Evolutionary conservation across 2,113 vertebrate genomes (phyloP).

Genomic region (Corythornis cristatus): DNA sequence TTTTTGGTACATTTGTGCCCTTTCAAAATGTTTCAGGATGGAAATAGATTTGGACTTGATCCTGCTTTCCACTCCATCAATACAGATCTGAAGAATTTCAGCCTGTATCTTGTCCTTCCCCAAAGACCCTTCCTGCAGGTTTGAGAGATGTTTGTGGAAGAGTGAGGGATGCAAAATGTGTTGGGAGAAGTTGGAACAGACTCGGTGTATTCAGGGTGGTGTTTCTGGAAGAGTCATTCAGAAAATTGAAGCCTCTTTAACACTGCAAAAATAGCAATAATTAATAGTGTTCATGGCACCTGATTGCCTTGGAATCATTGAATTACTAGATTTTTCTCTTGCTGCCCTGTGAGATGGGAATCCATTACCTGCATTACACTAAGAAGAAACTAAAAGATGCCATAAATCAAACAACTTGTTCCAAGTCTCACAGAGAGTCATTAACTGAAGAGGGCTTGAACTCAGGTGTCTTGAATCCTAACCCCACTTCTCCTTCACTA

Average conservation of each 20-base stretch:
- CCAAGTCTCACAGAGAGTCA: conserved; percentile 38
- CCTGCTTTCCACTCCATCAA: neutral
- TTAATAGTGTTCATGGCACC: neutral
- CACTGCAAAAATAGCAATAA: neutral
- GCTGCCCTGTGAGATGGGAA: neutral
- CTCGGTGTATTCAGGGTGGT: neutral
- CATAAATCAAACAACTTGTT: conserved; percentile 47
- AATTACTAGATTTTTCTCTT: neutral
- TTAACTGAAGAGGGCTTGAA: conserved; percentile 39
- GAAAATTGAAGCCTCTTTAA: neutral
- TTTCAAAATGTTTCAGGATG: neutral
- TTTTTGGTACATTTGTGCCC: neutral
- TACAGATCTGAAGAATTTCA: neutral
- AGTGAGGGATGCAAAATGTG: neutral
- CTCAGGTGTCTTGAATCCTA: conserved; percentile 38
- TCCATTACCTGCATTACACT: neutral
- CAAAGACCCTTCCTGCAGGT: neutral
- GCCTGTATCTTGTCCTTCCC: neutral
- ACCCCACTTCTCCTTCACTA: neutral
- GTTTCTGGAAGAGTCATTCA: neutral
- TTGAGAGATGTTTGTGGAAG: neutral
- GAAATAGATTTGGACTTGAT: neutral
- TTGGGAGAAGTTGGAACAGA: neutral
- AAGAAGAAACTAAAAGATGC: neutral
- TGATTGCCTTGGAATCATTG: neutral